A percentile compares a stretch with the other conserved stretches of the same genome.
phyloP scores from a whole-genome alignment of 2,888 invertebrate genomes.

The Metacarcinus magister region DNA sequence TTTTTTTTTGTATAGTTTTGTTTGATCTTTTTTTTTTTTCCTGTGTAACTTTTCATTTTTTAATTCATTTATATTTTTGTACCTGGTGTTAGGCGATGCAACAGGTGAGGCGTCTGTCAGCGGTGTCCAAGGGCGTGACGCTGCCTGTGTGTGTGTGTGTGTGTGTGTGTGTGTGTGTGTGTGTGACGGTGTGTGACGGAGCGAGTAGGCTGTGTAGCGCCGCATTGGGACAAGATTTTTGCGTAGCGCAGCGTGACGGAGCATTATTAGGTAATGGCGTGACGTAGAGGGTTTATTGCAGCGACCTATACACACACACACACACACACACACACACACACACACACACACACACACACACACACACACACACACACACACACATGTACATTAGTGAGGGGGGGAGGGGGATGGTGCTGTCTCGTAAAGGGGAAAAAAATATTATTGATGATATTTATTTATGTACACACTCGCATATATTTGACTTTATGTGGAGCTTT shows the following conservation, averaged over 20 bases:
- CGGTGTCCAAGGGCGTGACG: neutral
- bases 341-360: conserved; percentile 7
- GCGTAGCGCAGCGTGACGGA: neutral
- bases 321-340: conserved; percentile 20
- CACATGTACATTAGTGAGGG: neutral
- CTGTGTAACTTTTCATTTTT: too few species aligned
- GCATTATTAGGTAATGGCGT: neutral
- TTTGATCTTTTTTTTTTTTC: neutral
- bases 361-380: neutral
- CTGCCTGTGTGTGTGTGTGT: neutral
- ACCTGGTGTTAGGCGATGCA: neutral
- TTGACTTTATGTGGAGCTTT: too few species aligned
- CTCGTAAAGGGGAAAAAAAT: neutral
- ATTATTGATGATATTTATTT: neutral
- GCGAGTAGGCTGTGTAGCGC: neutral
- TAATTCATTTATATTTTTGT: neutral
- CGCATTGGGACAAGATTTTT: neutral
- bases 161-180: conserved; percentile 20
- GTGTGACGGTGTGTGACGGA: neutral
- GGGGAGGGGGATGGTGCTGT: conserved; percentile 11
- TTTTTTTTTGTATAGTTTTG: neutral
- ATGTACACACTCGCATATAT: neutral
- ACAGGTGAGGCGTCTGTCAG: too few species aligned
- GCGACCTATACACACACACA: conserved; percentile 15
- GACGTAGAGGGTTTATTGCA: neutral